Evolutionary conservation across 2,888 invertebrate genomes (phyloP).

Genomic region (Microctonus aethiopoides): DNA sequence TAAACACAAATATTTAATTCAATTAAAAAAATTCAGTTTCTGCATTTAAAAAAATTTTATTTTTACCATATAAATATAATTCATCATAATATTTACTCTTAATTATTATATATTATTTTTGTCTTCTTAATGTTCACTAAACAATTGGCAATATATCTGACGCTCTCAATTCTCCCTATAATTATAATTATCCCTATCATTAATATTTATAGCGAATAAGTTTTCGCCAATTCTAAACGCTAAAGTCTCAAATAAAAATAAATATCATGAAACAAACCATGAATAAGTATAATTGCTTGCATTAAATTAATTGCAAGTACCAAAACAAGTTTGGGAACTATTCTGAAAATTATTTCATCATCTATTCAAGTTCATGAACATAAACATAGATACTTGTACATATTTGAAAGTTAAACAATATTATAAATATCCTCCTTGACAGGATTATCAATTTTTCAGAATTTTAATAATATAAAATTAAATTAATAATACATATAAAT

Average conservation of each 20-base stretch:
- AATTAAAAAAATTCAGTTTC: too few species aligned
- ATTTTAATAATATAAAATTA: too few species aligned
- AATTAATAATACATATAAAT: too few species aligned
- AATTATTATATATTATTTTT: neutral
- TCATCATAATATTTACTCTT: too few species aligned
- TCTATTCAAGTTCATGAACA: too few species aligned
- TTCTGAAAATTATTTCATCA: too few species aligned
- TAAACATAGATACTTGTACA: too few species aligned
- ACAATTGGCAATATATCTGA: neutral
- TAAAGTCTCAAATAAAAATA: neutral
- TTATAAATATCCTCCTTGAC: neutral
- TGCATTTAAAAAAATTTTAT: too few species aligned
- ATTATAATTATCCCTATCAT: neutral
- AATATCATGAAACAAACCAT: neutral
- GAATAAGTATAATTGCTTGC: neutral
- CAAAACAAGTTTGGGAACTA: neutral
- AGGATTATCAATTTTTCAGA: conserved; percentile 1
- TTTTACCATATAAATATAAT: too few species aligned
- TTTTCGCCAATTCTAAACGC: neutral
- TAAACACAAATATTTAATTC: too few species aligned
- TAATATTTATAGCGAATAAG: neutral
- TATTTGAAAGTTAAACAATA: conserved; percentile 6
- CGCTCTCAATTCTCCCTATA: neutral
- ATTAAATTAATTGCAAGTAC: conserved; percentile 23
- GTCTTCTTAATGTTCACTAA: neutral